These are phyloP conservation scores for Phengaris arion DNA, from an alignment of 2,888 invertebrate species.

Conservation along the genomic window DNA sequence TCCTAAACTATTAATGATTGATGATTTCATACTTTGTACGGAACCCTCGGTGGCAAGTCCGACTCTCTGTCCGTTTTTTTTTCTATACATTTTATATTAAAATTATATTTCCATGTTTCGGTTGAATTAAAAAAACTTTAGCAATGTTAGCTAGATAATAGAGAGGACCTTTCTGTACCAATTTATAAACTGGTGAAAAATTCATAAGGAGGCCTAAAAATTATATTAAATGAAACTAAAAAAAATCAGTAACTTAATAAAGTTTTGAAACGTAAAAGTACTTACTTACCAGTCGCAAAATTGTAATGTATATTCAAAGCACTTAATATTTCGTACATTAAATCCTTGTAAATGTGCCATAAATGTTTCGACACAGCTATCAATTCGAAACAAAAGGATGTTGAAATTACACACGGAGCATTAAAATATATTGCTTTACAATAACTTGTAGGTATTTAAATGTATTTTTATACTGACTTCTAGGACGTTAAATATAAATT, in stretches of 20 bases:
- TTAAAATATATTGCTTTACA: neutral
- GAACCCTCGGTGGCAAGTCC: too few species aligned
- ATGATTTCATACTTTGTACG: too few species aligned
- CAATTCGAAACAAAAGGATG: slow-evolving; percentile 1
- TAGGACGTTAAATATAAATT: too few species aligned
- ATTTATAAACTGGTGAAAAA: neutral
- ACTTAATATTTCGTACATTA: slow-evolving; percentile 9
- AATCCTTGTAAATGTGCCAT: slow-evolving; percentile 14
- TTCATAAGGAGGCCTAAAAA: neutral
- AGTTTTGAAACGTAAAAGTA: slow-evolving; percentile 5
- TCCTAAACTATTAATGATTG: too few species aligned
- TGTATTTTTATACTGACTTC: neutral
- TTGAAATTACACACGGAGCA: neutral
- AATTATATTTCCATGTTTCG: too few species aligned
- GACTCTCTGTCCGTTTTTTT: too few species aligned
- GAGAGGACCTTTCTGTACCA: neutral
- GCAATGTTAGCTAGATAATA: too few species aligned
- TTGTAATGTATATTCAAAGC: slow-evolving; percentile 8
- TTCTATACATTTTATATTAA: too few species aligned
- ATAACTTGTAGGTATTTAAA: neutral
- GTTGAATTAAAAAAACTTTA: too few species aligned
- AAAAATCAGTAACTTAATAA: neutral
- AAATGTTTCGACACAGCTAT: slow-evolving; percentile 1
- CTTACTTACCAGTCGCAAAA: neutral
- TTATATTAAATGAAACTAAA: neutral